phyloP scores from a whole-genome alignment of 2,113 vertebrate genomes.

The Pantherophis guttatus region DNA sequence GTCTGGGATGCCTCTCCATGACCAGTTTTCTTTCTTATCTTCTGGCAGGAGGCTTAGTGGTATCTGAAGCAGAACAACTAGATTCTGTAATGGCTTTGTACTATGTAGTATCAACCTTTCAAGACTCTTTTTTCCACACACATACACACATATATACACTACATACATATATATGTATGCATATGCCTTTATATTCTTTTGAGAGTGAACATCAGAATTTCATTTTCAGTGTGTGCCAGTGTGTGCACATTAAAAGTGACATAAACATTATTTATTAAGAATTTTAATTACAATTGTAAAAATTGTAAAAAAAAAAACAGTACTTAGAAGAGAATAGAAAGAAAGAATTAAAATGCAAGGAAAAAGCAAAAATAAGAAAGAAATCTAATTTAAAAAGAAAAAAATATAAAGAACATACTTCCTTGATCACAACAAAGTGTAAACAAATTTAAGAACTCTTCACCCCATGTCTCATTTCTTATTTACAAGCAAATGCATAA shows the following conservation, averaged over 20 bases:
- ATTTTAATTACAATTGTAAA: not conserved
- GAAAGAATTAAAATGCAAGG: not conserved
- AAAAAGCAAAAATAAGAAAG: not conserved
- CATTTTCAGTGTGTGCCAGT: not conserved
- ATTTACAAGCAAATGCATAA: not conserved
- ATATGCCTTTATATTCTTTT: not conserved
- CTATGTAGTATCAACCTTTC: no score
- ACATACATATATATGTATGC: no score
- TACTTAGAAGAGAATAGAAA: not conserved
- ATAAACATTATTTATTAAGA: not conserved
- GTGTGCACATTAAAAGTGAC: not conserved
- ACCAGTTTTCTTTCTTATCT: no score
- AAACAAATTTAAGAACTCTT: not conserved
- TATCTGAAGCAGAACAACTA: no score
- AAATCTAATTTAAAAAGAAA: not conserved
- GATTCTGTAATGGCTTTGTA: no score
- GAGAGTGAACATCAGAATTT: not conserved
- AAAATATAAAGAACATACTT: not conserved
- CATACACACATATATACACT: no score
- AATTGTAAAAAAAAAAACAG: not conserved
- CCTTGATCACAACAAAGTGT: not conserved
- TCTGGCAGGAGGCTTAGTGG: no score
- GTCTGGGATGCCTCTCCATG: no score
- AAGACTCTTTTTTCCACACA: no score
- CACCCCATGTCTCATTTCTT: not conserved